Percentiles rank a stretch among this genome's conserved stretches.
These are phyloP conservation scores for Pterocles orientalis DNA, from an alignment of 2,113 vertebrate species.

Conservation along the genomic window DNA sequence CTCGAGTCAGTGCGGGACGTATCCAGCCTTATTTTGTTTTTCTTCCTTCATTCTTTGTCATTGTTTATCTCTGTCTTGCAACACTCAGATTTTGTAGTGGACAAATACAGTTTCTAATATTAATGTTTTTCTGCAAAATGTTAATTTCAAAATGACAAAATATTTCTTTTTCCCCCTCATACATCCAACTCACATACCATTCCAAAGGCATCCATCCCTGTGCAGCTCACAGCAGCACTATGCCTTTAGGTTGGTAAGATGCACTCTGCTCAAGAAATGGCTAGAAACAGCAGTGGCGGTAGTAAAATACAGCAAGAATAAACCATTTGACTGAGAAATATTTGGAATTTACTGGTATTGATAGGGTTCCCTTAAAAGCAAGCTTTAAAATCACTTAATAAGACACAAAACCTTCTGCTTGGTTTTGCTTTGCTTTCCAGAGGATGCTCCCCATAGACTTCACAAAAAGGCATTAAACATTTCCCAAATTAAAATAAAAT, in stretches of 20 bases:
- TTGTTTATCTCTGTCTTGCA: constrained; percentile 39
- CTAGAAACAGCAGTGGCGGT: background rate
- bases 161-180: background rate
- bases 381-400: background rate
- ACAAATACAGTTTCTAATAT: background rate
- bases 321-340: background rate
- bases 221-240: background rate
- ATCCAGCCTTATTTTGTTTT: background rate
- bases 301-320: background rate
- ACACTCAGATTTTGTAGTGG: background rate
- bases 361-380: background rate
- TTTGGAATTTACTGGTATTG: background rate
- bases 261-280: background rate
- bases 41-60: background rate
- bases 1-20: background rate
- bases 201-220: background rate
- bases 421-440: background rate
- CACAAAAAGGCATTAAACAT: background rate
- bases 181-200: background rate
- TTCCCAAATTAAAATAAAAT: background rate
- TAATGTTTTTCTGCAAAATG: background rate
- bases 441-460: background rate
- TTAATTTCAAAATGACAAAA: background rate
- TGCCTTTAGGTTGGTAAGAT: background rate
- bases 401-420: background rate